Base-by-base conservation (phyloP, 2,888 invertebrate species). In the Acheta domesticus region DNA sequence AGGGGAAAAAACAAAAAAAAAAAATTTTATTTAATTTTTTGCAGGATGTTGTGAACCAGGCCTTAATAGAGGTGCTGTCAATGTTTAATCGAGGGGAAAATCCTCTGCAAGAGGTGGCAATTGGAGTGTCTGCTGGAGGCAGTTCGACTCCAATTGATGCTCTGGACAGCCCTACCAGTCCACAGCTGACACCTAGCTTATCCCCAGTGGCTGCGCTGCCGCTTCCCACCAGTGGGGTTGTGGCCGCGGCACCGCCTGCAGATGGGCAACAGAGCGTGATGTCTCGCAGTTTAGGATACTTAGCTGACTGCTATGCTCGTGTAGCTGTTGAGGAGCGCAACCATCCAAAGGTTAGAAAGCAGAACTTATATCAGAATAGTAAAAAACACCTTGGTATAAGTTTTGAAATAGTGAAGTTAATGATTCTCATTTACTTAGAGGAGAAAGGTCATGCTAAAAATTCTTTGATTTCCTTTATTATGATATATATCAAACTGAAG, bases 311-410 rank as follows among this genome's bases (percentile, higher is more conserved):
- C 85, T 95, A 94, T 86, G 91, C 92, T 74, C 90, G 93, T 83
- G 92, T 94, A 20, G 90, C 91, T 73, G 85, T 91, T 1, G 94
- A 94, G 85, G 94, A 94, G 86, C 88, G 93, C 83, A 92, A 92
- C 85, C 90, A 93, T 85, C 92, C 94, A 23, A 94, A 94, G 88
- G 89, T 89, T 82, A 82, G 80, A 74, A 77, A 19, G 77, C 8
- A 8, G 36, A 36, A 36, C 36, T 36, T 36, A 8, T 36, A 36
- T 36, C 8, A 36, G 8, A 36, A 5, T 8, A n/a, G n/a, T 36
- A 5, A 36, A 36, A 36, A 36, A 36, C 5, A 5, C 8, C 5
- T 4, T 36, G 36, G 8, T 5, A 36, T 5, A 36, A 0, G 8
- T 36, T 36, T 36, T 36, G 8, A 36, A 36, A 36, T 36, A 36